These are phyloP conservation scores for Drosophila picticornis DNA, from an alignment of 2,888 invertebrate genomes.

Conservation along the genomic window DNA sequence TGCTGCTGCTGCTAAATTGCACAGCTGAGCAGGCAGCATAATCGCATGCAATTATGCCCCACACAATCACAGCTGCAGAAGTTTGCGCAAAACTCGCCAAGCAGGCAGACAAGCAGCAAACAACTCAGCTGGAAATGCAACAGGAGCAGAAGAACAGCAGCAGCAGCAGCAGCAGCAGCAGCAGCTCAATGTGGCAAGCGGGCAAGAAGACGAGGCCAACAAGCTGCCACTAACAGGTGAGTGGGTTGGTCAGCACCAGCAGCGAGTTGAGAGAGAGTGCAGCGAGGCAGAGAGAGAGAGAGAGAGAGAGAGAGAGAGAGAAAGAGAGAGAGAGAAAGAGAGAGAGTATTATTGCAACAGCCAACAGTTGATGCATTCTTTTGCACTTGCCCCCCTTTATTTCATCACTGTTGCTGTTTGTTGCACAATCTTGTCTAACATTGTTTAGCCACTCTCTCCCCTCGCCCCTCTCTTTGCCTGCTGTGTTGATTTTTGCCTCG, in stretches of 20 bases:
- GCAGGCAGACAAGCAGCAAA: conserved; percentile 49
- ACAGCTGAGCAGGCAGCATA: conserved; percentile 85
- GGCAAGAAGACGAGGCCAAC: conserved; percentile 42
- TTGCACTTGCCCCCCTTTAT: not conserved
- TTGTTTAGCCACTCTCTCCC: conserved; percentile 68
- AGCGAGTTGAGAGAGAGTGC: conserved; percentile 26
- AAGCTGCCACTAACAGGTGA: conserved; percentile 78
- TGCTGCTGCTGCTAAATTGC: conserved; percentile 75
- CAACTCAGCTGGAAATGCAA: conserved; percentile 73
- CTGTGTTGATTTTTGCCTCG: conserved; percentile 69
- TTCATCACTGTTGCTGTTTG: conserved; percentile 58
- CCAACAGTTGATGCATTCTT: conserved; percentile 56
- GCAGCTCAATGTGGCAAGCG: not conserved
- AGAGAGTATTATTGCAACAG: conserved; percentile 48
- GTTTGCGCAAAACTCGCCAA: conserved; percentile 67
- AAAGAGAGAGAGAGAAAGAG: conserved; percentile 3
- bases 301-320: not conserved
- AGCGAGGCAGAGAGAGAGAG: not conserved
- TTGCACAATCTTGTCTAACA: conserved; percentile 80
- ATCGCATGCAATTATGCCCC: conserved; percentile 85
- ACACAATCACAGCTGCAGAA: conserved; percentile 82
- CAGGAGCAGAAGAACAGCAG: conserved; percentile 27
- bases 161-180: conserved; percentile 10
- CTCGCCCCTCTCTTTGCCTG: not conserved
- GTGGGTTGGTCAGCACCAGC: conserved; percentile 47